Evolutionary conservation across 2,797 vertebrate species (phyloP).

Genomic region (Micropoecilia bifurca): DNA sequence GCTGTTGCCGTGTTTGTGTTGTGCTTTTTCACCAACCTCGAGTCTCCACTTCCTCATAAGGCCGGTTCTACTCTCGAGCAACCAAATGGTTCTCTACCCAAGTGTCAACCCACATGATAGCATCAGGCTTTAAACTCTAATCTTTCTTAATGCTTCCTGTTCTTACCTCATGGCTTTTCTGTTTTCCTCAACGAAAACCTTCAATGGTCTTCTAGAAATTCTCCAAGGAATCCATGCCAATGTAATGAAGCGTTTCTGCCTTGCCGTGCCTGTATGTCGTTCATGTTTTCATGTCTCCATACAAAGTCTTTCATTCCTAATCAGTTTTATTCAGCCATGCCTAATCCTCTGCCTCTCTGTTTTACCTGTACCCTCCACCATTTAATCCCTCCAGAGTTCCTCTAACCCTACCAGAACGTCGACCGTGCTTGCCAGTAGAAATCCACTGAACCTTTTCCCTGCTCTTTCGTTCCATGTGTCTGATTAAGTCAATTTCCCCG

Average conservation of each 20-base stretch:
- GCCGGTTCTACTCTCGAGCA: background rate
- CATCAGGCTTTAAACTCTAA: too few species aligned
- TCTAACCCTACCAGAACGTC: background rate
- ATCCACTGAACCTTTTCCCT: background rate
- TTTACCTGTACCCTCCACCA: background rate
- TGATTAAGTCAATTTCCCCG: background rate
- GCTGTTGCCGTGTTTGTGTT: too few species aligned
- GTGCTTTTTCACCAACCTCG: too few species aligned
- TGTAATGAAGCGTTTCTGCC: too few species aligned
- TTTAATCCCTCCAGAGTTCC: background rate
- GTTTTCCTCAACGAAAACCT: too few species aligned
- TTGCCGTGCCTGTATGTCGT: too few species aligned
- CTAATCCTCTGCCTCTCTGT: too few species aligned
- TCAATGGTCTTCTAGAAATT: background rate
- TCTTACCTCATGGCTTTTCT: too few species aligned
- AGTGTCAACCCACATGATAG: too few species aligned
- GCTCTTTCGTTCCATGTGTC: background rate
- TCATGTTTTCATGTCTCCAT: background rate
- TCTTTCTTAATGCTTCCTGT: background rate
- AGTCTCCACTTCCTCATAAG: background rate
- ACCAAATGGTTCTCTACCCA: background rate
- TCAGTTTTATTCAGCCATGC: background rate
- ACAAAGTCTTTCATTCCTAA: background rate
- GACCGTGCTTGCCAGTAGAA: background rate
- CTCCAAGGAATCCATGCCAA: too few species aligned